Conservation (phyloP, 1,140 invertebrate genomes). For the Limonius californicus region DNA sequence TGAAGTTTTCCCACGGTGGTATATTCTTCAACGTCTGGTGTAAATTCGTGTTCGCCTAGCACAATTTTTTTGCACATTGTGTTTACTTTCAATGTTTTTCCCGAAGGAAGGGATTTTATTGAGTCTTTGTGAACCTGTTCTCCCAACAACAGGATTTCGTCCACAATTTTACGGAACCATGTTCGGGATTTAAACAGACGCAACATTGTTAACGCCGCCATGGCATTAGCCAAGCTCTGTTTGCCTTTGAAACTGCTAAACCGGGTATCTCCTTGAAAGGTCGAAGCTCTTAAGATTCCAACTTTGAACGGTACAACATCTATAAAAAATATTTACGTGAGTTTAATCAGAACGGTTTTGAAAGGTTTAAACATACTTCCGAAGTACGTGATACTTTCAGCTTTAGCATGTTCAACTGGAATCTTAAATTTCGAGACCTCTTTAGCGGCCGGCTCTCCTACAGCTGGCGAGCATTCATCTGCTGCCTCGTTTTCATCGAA, state of each 20-base stretch:
- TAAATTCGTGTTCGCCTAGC: conserved; percentile 31
- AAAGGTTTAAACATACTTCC: conserved; percentile 20
- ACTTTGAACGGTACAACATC: conserved; percentile 25
- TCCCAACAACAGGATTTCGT: conserved; percentile 36
- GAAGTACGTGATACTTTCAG: conserved; percentile 30
- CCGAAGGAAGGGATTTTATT: conserved; percentile 10
- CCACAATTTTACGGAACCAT: conserved; percentile 38
- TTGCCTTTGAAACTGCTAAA: conserved; percentile 37
- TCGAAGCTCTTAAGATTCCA: conserved; percentile 37
- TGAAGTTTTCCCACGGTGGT: conserved; percentile 33
- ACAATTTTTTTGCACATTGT: conserved; percentile 26
- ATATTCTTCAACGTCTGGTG: conserved; percentile 25
- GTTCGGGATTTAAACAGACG: conserved; percentile 31
- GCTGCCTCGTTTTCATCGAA: too few relatives aligned
- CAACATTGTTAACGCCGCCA: conserved; percentile 39
- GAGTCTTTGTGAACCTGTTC: conserved; percentile 27
- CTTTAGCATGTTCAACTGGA: conserved; percentile 24
- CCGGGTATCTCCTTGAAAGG: conserved; percentile 35
- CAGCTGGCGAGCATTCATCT: background rate
- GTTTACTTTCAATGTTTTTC: conserved; percentile 9
- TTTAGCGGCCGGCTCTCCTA: background rate
- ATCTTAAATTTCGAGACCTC: background rate
- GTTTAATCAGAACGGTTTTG: too few relatives aligned
- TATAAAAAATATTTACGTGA: conserved; percentile 19
- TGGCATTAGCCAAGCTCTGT: conserved; percentile 37